Conservation (phyloP, 2,797 vertebrate species). For the Pseudopleuronectes americanus region DNA sequence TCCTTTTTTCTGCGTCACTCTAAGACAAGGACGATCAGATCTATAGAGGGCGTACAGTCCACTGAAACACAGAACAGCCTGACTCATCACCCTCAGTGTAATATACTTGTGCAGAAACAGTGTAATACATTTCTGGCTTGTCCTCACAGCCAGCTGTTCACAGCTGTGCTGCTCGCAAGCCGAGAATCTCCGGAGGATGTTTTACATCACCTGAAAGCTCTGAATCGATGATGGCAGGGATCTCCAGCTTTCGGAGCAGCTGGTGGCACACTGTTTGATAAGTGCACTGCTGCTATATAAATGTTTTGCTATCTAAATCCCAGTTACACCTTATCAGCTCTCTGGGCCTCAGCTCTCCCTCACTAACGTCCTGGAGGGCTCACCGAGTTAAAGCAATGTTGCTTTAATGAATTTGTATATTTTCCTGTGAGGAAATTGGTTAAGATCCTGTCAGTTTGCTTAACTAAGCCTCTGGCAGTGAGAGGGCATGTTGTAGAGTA, state of each 20-base stretch:
- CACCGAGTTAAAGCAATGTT: slow-evolving; percentile 22
- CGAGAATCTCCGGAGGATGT: slow-evolving; percentile 21
- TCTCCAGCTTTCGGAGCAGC: too few relatives aligned
- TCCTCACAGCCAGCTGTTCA: slow-evolving; percentile 33
- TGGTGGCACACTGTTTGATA: not conserved
- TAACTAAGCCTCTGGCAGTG: slow-evolving; percentile 37
- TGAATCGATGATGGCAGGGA: slow-evolving; percentile 6
- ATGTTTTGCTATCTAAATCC: slow-evolving; percentile 17
- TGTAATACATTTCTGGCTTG: not conserved
- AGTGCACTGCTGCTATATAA: not conserved
- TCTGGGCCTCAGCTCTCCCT: slow-evolving; percentile 10
- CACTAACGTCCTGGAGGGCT: not conserved
- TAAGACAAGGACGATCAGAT: not conserved
- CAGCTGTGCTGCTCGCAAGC: slow-evolving; percentile 28
- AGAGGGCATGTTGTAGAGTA: slow-evolving; percentile 32
- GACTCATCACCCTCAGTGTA: not conserved
- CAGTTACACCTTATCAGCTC: slow-evolving; percentile 19
- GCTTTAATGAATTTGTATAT: slow-evolving; percentile 44
- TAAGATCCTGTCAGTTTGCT: slow-evolving; percentile 43
- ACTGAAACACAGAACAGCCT: not conserved
- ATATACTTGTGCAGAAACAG: not conserved
- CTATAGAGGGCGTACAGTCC: not conserved
- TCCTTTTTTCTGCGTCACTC: not conserved
- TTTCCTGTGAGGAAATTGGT: slow-evolving; percentile 58
- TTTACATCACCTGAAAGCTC: slow-evolving; percentile 28